phyloP scores from a whole-genome alignment of 2,888 invertebrate species.

The Uropetala carovei region DNA sequence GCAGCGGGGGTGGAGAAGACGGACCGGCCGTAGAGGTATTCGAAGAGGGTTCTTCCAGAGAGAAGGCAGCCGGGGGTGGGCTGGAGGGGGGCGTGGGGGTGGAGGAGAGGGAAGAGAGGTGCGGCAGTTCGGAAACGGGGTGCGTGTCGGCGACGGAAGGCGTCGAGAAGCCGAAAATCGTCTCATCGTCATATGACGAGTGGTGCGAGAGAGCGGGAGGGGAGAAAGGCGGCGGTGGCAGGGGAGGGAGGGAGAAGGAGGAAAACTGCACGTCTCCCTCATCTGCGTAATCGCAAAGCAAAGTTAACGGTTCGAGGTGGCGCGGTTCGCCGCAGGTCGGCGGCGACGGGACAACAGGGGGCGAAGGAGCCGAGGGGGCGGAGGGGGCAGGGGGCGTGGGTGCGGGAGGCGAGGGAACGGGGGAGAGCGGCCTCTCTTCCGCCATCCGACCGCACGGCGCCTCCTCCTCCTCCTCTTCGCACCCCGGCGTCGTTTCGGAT shows the following conservation, averaged over 20 bases:
- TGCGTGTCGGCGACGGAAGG: not conserved
- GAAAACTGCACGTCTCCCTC: not conserved
- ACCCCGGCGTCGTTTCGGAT: not conserved
- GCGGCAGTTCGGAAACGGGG: constrained; percentile 40
- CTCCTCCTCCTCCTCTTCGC: too few species aligned
- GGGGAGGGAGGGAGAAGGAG: not conserved
- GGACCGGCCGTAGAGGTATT: too few species aligned
- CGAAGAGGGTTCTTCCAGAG: not conserved
- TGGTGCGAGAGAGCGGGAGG: not conserved
- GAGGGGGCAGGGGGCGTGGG: too few species aligned
- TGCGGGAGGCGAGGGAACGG: not conserved
- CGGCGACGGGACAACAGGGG: not conserved
- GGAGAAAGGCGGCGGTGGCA: constrained; percentile 9
- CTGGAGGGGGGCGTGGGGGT: constrained; percentile 11
- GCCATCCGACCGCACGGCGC: not conserved
- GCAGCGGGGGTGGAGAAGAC: not conserved
- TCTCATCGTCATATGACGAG: not conserved
- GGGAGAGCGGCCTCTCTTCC: not conserved
- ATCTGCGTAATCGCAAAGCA: not conserved
- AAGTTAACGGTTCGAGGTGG: constrained; percentile 7
- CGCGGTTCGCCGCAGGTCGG: not conserved
- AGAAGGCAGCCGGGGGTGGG: constrained; percentile 25
- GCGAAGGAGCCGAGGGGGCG: too few species aligned
- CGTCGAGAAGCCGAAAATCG: constrained; percentile 8
- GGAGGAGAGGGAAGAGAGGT: constrained; percentile 44